phyloP scores from a whole-genome alignment of 2,113 vertebrate species.

The Arvicanthis niloticus region DNA sequence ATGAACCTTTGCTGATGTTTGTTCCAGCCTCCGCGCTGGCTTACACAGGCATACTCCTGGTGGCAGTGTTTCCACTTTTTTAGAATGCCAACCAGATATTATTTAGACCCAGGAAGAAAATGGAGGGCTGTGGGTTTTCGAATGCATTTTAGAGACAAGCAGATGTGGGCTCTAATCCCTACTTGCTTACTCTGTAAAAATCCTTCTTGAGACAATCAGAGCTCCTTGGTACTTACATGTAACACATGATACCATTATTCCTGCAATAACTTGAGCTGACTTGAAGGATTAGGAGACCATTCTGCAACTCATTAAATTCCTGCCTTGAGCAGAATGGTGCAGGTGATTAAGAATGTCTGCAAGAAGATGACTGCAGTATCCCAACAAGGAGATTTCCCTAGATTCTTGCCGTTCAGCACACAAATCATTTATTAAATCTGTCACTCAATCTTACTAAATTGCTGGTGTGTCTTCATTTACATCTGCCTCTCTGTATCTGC shows the following conservation, averaged over 20 bases:
- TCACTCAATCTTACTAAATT: constrained; percentile 38
- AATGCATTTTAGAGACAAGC: background rate
- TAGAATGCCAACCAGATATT: background rate
- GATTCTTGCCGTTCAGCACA: background rate
- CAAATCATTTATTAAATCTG: constrained; percentile 46
- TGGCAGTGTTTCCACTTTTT: background rate
- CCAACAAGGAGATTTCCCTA: constrained; percentile 20
- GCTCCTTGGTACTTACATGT: background rate
- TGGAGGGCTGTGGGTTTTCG: background rate
- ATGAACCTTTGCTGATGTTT: background rate
- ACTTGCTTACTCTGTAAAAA: constrained; percentile 38
- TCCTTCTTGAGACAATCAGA: constrained; percentile 47
- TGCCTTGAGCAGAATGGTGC: constrained; percentile 36
- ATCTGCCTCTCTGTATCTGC: background rate
- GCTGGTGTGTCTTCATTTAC: background rate
- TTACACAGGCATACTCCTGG: background rate
- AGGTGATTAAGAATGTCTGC: constrained; percentile 58
- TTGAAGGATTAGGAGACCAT: constrained; percentile 52
- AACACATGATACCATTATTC: background rate
- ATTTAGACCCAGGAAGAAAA: constrained; percentile 34
- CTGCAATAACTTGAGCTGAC: constrained; percentile 38
- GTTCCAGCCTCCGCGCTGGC: background rate
- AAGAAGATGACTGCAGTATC: constrained; percentile 58
- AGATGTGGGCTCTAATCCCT: background rate
- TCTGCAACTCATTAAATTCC: constrained; percentile 51